Base-by-base conservation (phyloP, 2,888 invertebrate genomes). In the Dicycla oo region DNA sequence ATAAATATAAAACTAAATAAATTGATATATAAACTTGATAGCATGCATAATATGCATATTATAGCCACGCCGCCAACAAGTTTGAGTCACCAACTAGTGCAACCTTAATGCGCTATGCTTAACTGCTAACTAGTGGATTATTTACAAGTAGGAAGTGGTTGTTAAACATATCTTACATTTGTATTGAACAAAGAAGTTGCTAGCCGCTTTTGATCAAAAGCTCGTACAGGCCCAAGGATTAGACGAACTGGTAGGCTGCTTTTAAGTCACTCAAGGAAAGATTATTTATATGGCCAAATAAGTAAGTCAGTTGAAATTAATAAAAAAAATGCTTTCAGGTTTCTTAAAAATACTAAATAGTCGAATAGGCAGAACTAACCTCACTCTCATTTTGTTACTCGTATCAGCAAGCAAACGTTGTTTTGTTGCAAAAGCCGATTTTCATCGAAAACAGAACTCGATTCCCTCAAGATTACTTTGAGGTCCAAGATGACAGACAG, bases 401-500 rank as follows among this genome's bases (percentile, higher is more conserved):
- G 2, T 64, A 80, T 60, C 74, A 26, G 15, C 3, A 47, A 6
- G 10, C 26, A 47, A 73, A 38, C 23, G 72, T 72, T 63, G 34
- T 60, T 79, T 80, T 18, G 10, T 15, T 61, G 62, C 23, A 54
- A 64, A 58, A 40, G 23, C 13, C 45, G n/a, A 81, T 62, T 67
- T 60, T 38, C 53, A 6, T 8, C 49, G 49, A 69, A 81, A 81
- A 58, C 65, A 54, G 63, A 75, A 40, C 53, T 49, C 47, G 40
- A 34, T 60, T 71, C 61, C 54, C 47, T 38, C n/a, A 43, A 73
- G 69, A 75, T 73, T 72, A 68, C 70, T 66, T 70, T 43, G 64
- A 61, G 69, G 58, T 62, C 49, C 51, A 53, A 40, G 72, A 73
- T 77, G 57, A 51, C 40, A 81, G 82, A 82, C 84, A 81, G 75